Base-by-base conservation (phyloP, 2,797 vertebrate genomes). In the Phalloptychus januarius region DNA sequence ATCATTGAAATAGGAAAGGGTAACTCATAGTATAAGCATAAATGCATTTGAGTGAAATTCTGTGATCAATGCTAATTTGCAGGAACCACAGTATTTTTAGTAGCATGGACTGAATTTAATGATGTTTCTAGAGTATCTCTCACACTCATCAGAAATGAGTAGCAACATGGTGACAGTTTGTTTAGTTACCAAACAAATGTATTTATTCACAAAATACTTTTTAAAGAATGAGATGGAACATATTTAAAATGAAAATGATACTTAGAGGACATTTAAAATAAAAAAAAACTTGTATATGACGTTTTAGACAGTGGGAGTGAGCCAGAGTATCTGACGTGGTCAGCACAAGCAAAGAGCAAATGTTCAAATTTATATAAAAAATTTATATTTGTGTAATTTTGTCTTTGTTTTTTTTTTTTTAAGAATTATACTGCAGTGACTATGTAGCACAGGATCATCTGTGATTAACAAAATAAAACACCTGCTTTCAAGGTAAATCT, bases 401-500 rank as follows among this genome's bases (percentile, higher is more conserved):
- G 40, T 65, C 31, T 63, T 63, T 33, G 13, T 61, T 18, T 33
- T 38, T 63, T 48, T 48, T 48, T 46, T 48, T 18, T 16, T 8
- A 18, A 48, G 18, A 48, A 25, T n/a, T n/a, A n/a, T n/a, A n/a
- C n/a, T 28, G 46, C 4, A 58, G 23, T 67, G 20, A 6, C 23
- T 28, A 23, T 48, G 56, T 40, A 40, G 25, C n/a, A 36, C 54
- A 48, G 33, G 15, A 48, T 18, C 23, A 63, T 52, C 15, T 40
- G 7, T 5, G 16, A 61, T n/a, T 48, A 58, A 20, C 23, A 74
- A 70, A 13, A 38, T 28, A 70, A 73, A 74, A n/a, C n/a, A 74
- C 20, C 20, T 23, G 48, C 78, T 85, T 83, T 86, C 71, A 82
- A 77, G 84, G 84, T 86, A 54, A 90, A 86, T 85, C 70, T 78